Base-by-base conservation (phyloP, 2,888 invertebrate genomes). In the Lasiommata megera region DNA sequence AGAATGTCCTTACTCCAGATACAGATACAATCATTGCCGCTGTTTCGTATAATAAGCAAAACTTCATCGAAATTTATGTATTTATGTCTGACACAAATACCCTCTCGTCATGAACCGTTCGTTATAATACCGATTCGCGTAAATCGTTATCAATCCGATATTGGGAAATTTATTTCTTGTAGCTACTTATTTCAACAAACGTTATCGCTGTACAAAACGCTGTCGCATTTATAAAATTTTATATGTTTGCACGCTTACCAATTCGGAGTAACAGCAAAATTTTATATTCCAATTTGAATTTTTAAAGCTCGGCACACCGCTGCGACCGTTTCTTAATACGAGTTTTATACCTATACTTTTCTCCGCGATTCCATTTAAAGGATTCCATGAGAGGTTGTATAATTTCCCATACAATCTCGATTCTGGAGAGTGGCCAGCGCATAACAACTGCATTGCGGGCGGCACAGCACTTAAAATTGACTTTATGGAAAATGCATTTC, bases 401-500 rank as follows among this genome's bases (percentile, higher is more conserved):
- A 82, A 84, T 83, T 84, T 81, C 76, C 73, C 75, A 79, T 77
- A 82, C 82, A 84, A 86, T 87, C 78, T 83, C 64, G 70, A 73
- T 80, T 70, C 83, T 88, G 88, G 88, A 89, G 72, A 66, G 60
- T 57, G 76, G 87, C 88, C 88, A 88, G 84, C 69, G 63, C 46
- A 61, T 61, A 60, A 74, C 77, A 76, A 75, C 77, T 83, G 83
- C 84, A 85, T 71, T 83, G 85, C 86, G 70, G 81, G 67, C 62
- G 67, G 56, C 58, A 51, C 65, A 64, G 58, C 62, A 61, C 60
- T 63, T 64, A 60, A 60, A 63, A 63, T 59, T 61, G 61, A 61
- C 60, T 60, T 46, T 55, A 48, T 56, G 56, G 56, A 57, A 58
- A 63, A 56, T 44, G 54, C 56, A 53, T 56, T 60, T 58, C 41